Evolutionary conservation across 1,140 invertebrate species (phyloP), one percentile per base, ranked within the genome.

Genomic region (Rhagoletis zephyria): DNA sequence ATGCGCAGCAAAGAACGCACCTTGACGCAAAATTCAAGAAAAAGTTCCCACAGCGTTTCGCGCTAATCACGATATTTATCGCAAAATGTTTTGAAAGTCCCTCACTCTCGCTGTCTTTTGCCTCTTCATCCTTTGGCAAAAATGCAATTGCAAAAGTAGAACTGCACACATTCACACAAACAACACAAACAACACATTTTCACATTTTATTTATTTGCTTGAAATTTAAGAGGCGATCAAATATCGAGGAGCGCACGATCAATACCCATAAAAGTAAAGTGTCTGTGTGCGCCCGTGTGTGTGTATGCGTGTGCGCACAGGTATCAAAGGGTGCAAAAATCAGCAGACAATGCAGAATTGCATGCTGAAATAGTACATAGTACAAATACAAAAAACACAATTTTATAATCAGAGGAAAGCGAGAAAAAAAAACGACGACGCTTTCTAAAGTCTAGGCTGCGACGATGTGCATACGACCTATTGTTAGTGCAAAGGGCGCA

Each of bases 301-400:
- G 87, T 7, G 30, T 51, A 48, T 30, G 85, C 60, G 77, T 63
- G 42, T 85, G 60, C 59, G 42, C 63, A 67, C 89, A 89, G 90
- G 90, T 90, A 91, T 91, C 88, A 91, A 91, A 91, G 91, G 91
- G 91, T 91, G 91, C 91, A 90, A 87, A 90, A 87, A 88, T 56
- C 64, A 51, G 45, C n/a, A 59, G 51, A 87, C 56, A 85, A 45
- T 64, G n/a, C 30, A 90, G 87, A 89, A 88, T 63, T 42, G 63
- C 59, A 86, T 45, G 63, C 85, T 65, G 60, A 63, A 59, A n/a
- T 59, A 16, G 9, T 14, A 77, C 12, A 60, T 16, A 30, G 30
- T 30, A 42, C 4, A 30, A 42, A n/a, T 19, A 85, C 6, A 85
- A 51, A 4, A n/a, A 5, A 59, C 19, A 81, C 14, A 4, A 51